Evolutionary conservation across 2,888 invertebrate genomes (phyloP).

Genomic region (Apodemia duryi): DNA sequence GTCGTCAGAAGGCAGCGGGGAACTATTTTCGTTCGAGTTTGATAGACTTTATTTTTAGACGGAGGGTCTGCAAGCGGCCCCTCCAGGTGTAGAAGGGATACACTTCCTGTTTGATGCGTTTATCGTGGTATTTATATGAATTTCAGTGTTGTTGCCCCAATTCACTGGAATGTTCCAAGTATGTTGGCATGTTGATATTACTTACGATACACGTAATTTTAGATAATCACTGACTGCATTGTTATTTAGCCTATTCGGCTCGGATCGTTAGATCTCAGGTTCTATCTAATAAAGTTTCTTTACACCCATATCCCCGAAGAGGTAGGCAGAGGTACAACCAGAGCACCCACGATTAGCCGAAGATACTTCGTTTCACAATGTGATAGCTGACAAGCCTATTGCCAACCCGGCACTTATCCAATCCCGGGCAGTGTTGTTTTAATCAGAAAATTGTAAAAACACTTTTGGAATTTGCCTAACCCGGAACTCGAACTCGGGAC

Average conservation of each 20-base stretch:
- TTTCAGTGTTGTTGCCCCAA: not conserved
- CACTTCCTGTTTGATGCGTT: not conserved
- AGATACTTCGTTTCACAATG: no score
- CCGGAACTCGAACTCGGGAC: no score
- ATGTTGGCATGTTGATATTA: not conserved
- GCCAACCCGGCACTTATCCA: no score
- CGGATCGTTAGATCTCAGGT: no score
- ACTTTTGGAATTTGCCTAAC: no score
- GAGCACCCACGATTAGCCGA: no score
- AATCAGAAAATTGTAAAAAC: no score
- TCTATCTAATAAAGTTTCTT: no score
- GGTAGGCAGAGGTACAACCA: no score
- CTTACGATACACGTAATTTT: not conserved
- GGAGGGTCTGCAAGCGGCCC: slow-evolving; percentile 3
- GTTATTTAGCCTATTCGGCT: not conserved
- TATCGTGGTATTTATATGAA: not conserved
- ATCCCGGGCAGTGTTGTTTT: no score
- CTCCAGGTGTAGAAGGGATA: slow-evolving; percentile 7
- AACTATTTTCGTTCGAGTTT: not conserved
- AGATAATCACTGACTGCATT: not conserved
- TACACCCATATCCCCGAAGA: no score
- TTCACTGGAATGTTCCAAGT: not conserved
- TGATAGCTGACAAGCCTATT: no score
- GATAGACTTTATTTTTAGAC: slow-evolving; percentile 7
- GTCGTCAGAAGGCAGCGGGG: not conserved